Conservation (phyloP, 1,140 invertebrate species). For the Thrips palmi region DNA sequence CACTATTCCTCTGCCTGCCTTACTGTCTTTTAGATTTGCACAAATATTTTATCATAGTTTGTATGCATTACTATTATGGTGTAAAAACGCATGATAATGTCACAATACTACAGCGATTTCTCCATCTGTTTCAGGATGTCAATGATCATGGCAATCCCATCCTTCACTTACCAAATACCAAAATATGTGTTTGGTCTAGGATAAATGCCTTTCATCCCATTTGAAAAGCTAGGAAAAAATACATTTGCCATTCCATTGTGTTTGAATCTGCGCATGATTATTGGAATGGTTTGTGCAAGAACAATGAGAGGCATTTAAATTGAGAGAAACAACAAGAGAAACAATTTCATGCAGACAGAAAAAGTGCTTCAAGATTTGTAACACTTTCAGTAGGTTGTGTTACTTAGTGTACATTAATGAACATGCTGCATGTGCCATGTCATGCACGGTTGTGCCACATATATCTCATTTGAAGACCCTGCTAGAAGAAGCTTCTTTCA, state of each 20-base stretch:
- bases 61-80: not conserved
- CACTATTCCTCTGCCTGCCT: not conserved
- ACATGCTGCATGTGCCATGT: too few species aligned
- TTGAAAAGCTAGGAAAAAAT: conserved; percentile 1
- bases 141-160: conserved; percentile 53
- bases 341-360: conserved; percentile 2
- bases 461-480: too few species aligned
- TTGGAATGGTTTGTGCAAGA: not conserved
- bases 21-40: not conserved
- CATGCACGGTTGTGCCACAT: too few species aligned
- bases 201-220: too few species aligned
- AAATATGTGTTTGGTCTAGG: conserved; percentile 53
- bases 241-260: not conserved
- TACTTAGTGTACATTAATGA: too few species aligned
- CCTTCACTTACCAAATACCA: conserved; percentile 55
- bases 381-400: not conserved
- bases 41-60: conserved; percentile 5
- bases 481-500: too few species aligned
- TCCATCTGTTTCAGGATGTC: conserved; percentile 37
- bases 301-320: not conserved
- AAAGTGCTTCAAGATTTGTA: conserved; percentile 3
- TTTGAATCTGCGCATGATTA: not conserved
- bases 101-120: conserved; percentile 1
- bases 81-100: too few species aligned
- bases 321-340: too few species aligned